Conservation (phyloP, 2,797 vertebrate genomes). For the Poecilia picta region DNA sequence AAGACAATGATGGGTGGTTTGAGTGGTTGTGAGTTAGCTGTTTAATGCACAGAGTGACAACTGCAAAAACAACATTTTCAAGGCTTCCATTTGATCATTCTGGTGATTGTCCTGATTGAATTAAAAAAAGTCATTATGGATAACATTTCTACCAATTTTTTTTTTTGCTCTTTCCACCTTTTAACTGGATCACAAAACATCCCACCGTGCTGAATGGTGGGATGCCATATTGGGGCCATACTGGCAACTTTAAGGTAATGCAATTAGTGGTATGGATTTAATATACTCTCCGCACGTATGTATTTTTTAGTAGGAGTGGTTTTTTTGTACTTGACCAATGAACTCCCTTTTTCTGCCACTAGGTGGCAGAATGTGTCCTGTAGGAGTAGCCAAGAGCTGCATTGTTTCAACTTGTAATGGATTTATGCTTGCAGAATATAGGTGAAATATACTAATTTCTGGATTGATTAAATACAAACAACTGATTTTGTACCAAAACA, state of each 20-base stretch:
- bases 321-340: background rate
- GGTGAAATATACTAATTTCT: background rate
- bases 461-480: background rate
- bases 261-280: background rate
- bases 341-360: background rate
- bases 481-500: background rate
- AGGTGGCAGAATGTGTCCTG: background rate
- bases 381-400: background rate
- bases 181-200: background rate
- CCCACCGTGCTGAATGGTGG: no score
- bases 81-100: background rate
- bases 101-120: background rate
- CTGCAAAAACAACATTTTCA: background rate
- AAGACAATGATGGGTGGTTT: background rate
- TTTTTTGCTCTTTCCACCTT: background rate
- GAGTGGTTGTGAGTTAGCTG: background rate
- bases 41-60: background rate
- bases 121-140: no score
- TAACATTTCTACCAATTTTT: background rate
- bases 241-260: background rate
- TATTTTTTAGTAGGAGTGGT: background rate
- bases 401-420: background rate
- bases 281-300: background rate
- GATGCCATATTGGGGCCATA: background rate
- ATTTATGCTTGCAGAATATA: background rate